Percentiles rank a stretch among this genome's conserved stretches.
These are phyloP conservation scores for Xanthia icteritia DNA, from an alignment of 2,888 invertebrate species.

Conservation along the genomic window DNA sequence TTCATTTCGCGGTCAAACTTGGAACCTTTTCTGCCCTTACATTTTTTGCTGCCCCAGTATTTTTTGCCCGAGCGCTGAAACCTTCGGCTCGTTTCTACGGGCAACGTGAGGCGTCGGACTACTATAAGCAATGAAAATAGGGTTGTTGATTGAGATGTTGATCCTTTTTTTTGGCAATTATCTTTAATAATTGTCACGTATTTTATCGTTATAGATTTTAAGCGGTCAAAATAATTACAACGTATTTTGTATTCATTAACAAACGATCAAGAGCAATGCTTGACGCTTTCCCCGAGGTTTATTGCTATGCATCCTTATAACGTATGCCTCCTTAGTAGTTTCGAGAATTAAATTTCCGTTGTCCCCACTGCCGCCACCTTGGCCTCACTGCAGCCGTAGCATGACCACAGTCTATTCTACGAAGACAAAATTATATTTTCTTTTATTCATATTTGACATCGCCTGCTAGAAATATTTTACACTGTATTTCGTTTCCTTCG, in stretches of 20 bases:
- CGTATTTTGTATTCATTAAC: not conserved
- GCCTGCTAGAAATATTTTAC: not conserved
- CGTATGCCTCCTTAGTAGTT: constrained; percentile 24
- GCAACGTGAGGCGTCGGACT: not conserved
- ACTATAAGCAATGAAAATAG: not conserved
- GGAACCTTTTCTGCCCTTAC: not conserved
- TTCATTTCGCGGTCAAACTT: not conserved
- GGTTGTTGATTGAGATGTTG: not conserved
- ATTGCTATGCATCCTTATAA: not conserved
- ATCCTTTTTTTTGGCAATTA: not conserved
- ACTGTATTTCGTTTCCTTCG: not conserved
- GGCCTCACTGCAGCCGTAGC: not conserved
- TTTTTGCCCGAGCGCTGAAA: constrained; percentile 32
- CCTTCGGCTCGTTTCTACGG: constrained; percentile 18
- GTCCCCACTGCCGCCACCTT: not conserved
- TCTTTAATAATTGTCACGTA: not conserved
- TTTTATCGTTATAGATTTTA: not conserved
- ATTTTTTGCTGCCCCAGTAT: constrained; percentile 22
- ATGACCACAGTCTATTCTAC: not conserved
- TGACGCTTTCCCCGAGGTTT: not conserved
- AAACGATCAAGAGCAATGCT: not conserved
- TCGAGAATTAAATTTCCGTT: not conserved
- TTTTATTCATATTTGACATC: not conserved
- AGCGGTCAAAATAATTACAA: not conserved
- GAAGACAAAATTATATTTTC: not conserved